Conservation (phyloP, 1,140 invertebrate species). For the Calephelis virginiensis region DNA sequence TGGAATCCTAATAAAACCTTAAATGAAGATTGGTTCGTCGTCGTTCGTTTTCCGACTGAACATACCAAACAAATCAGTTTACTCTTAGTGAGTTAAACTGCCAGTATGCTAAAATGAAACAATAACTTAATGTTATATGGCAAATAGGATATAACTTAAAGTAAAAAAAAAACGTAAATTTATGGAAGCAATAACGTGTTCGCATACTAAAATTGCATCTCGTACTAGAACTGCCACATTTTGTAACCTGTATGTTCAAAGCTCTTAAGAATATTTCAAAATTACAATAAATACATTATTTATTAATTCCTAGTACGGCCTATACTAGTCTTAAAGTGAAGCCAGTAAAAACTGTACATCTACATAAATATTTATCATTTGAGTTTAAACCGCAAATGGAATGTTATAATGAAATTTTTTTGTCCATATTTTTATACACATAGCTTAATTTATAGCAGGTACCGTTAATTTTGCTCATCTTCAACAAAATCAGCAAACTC, state of each 20-base stretch:
- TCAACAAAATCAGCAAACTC: too few relatives aligned
- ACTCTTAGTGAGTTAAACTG: too few relatives aligned
- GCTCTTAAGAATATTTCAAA: conserved; percentile 10
- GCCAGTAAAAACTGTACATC: neutral
- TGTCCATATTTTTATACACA: too few relatives aligned
- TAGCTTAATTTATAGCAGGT: too few relatives aligned
- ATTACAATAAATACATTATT: conserved; percentile 1
- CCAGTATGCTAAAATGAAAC: too few relatives aligned
- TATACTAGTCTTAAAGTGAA: neutral
- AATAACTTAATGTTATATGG: too few relatives aligned
- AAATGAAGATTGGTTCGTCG: too few relatives aligned
- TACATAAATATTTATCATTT: conserved; percentile 7
- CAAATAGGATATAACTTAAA: too few relatives aligned
- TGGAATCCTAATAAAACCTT: too few relatives aligned
- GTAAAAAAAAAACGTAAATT: neutral
- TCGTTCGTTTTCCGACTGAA: too few relatives aligned
- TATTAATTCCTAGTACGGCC: conserved; percentile 9
- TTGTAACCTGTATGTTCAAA: conserved; percentile 1
- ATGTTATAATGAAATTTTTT: neutral
- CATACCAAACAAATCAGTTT: too few relatives aligned
- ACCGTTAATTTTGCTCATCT: too few relatives aligned
- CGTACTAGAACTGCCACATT: conserved; percentile 1
- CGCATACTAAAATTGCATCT: neutral
- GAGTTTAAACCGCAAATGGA: neutral
- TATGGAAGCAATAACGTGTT: neutral